Evolutionary conservation across 2,888 invertebrate species (phyloP).

Genomic region (Germaria angustata): DNA sequence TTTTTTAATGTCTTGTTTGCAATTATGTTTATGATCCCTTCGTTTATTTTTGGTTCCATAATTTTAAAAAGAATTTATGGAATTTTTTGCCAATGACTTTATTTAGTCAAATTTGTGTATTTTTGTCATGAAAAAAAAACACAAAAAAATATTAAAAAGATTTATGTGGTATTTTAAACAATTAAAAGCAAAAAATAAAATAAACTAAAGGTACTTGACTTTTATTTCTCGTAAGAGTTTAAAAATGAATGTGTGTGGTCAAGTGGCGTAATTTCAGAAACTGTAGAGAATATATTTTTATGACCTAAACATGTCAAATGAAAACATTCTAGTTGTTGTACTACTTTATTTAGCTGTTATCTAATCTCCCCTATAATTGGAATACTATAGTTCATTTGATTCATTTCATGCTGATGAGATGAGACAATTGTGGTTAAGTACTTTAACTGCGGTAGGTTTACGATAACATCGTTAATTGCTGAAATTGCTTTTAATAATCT

Average conservation of each 20-base stretch:
- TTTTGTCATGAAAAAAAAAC: not conserved
- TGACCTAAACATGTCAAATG: conserved; percentile 61
- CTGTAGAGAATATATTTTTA: conserved; percentile 50
- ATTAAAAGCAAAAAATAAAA: conserved; percentile 7
- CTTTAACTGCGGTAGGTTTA: conserved; percentile 64
- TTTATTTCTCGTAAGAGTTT: not conserved
- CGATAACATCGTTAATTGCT: conserved; percentile 5
- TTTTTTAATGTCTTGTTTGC: conserved; percentile 27
- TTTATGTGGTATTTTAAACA: conserved; percentile 40
- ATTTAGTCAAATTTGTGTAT: conserved; percentile 25
- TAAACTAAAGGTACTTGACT: conserved; percentile 54
- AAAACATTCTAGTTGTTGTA: not conserved
- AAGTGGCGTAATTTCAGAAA: conserved; percentile 22
- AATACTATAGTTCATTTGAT: conserved; percentile 14
- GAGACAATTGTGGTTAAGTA: conserved; percentile 58
- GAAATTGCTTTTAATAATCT: not conserved
- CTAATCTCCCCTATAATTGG: conserved; percentile 38
- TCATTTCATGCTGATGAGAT: conserved; percentile 39
- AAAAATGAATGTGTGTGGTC: conserved; percentile 51
- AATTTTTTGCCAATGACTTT: conserved; percentile 56
- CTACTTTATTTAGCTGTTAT: conserved; percentile 7
- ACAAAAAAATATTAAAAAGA: conserved; percentile 34
- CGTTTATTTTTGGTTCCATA: not conserved
- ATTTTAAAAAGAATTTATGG: conserved; percentile 49
- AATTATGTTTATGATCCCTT: conserved; percentile 43